These are phyloP conservation scores for Perognathus longimembris DNA, from an alignment of 2,113 vertebrate species.

Conservation along the genomic window DNA sequence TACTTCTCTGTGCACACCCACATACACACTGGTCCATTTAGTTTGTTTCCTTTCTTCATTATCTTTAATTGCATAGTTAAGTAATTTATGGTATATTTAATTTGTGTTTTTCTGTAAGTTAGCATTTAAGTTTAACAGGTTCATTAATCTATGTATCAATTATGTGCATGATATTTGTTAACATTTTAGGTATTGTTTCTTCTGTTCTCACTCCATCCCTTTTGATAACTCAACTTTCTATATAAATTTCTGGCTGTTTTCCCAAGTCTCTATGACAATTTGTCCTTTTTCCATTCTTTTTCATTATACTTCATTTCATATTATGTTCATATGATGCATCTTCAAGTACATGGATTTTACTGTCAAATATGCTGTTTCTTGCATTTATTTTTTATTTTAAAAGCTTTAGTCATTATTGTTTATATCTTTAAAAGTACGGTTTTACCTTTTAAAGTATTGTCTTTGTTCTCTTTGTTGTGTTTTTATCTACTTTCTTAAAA, in stretches of 20 bases:
- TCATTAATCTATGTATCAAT: not conserved
- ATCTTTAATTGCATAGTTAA: not conserved
- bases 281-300: not conserved
- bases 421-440: not conserved
- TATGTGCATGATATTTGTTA: not conserved
- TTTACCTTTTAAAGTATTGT: not conserved
- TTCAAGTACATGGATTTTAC: not conserved
- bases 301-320: not conserved
- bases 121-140: not conserved
- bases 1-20: too few species aligned
- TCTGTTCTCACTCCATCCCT: not conserved
- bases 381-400: not conserved
- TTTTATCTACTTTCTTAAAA: not conserved
- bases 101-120: too few species aligned
- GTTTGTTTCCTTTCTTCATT: not conserved
- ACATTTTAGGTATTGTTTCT: not conserved
- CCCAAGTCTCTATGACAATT: not conserved
- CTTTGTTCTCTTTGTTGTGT: not conserved
- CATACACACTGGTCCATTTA: too few species aligned
- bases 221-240: not conserved
- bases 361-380: not conserved
- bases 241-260: not conserved
- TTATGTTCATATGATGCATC: not conserved
- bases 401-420: not conserved
- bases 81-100: too few species aligned